Base-by-base conservation (phyloP, 2,888 invertebrate genomes). In the Myopa tessellatipennis region DNA sequence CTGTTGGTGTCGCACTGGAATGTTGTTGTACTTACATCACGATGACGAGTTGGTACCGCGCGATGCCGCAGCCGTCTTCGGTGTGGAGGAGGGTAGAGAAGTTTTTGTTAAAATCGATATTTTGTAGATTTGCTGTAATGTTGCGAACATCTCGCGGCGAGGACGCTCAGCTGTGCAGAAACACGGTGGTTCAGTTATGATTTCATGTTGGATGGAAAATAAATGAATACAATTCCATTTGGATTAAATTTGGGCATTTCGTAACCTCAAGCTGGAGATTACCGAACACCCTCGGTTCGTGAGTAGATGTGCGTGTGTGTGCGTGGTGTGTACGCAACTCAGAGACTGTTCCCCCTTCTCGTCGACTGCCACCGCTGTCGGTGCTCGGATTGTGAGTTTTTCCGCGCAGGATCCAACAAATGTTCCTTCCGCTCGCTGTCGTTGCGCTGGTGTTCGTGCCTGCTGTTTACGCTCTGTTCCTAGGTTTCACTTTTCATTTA, bases 371-470 rank as follows among this genome's bases (percentile, higher is more conserved):
- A 18, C 34, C 34, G n/a, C 40, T 38, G 60, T 61, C 18, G 45
- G n/a, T 61, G 14, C 12, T 38, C 18, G 50, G 8, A 63, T 74
- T 55, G 45, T 52, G 36, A 34, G 14, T 40, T 67, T 72, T 45
- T 40, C 45, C 60, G 77, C 77, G 77, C 72, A 77, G 73, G 68
- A 73, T 73, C 72, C 74, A 72, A 68, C 58, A 73, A 71, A 72
- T 67, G 18, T 38, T 69, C 45, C 65, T 74, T 70, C 58, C 77
- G 50, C 69, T 69, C 69, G 18, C 69, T 12, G 50, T 45, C 14
- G 71, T 7, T n/a, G 60, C 63, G 34, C n/a, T 61, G 40, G 61
- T 38, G 58, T 61, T 34, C 34, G 34, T 50, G 61, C 52, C 16
- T 72, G 38, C 40, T 60, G 34, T 26, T 71, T 71, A 55, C n/a